phyloP scores from a whole-genome alignment of 1,140 invertebrate genomes.

The Aethina tumida region DNA sequence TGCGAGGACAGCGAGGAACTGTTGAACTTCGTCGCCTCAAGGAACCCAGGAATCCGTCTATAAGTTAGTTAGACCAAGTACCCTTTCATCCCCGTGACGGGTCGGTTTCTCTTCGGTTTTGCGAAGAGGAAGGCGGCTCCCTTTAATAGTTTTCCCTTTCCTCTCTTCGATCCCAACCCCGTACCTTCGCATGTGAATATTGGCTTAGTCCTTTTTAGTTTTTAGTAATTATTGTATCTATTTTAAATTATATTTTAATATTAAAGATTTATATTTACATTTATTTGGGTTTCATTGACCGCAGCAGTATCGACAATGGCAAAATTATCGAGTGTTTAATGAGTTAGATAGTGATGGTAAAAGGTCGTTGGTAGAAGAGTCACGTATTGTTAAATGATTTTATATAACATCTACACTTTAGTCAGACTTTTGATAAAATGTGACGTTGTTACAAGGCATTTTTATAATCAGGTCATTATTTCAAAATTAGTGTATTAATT shows the following conservation, averaged over 20 bases:
- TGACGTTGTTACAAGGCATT: too few relatives aligned
- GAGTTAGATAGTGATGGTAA: too few relatives aligned
- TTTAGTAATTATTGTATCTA: conserved; percentile 21
- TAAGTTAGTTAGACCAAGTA: conserved; percentile 39
- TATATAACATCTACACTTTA: too few relatives aligned
- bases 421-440: too few relatives aligned
- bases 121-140: conserved; percentile 5
- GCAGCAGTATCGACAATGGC: too few relatives aligned
- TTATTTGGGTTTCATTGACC: conserved; percentile 1
- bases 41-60: conserved; percentile 73
- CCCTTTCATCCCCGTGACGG: conserved; percentile 4
- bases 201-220: conserved; percentile 15
- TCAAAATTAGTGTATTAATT: too few relatives aligned
- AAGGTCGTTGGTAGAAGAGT: too few relatives aligned
- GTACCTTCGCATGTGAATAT: conserved; percentile 18
- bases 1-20: conserved; percentile 88
- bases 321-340: too few relatives aligned
- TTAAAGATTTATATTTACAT: conserved; percentile 12
- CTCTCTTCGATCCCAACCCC: conserved; percentile 6
- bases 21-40: conserved; percentile 79
- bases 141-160: conserved; percentile 8
- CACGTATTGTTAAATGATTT: too few relatives aligned
- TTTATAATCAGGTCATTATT: too few relatives aligned
- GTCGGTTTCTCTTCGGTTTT: conserved; percentile 5
- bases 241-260: conserved; percentile 26